Evolutionary conservation across 2,113 vertebrate species (phyloP).

Genomic region (Dicerorhinus sumatrensis): DNA sequence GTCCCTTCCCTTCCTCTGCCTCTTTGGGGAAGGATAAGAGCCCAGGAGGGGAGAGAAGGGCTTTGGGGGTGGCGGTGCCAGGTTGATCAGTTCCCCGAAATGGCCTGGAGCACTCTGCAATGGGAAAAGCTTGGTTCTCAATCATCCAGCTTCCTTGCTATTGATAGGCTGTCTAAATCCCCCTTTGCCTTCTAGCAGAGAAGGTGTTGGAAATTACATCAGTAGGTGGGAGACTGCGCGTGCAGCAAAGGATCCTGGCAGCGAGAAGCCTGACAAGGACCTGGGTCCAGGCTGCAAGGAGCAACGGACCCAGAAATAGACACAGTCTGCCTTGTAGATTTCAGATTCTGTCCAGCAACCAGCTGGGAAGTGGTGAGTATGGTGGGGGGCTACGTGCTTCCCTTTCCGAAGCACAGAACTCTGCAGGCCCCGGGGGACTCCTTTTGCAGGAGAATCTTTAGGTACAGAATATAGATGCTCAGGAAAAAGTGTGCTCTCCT

Average conservation of each 20-base stretch:
- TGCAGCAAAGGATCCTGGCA: background rate
- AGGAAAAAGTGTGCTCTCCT: too few species aligned
- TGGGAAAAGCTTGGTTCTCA: background rate
- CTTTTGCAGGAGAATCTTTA: background rate
- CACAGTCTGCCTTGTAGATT: fast-evolving
- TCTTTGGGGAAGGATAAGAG: too few species aligned
- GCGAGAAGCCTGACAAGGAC: background rate
- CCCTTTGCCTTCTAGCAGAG: background rate
- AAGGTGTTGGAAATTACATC: background rate
- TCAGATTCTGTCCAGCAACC: too few species aligned
- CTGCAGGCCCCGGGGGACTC: fast-evolving
- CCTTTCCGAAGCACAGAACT: background rate
- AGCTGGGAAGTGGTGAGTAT: fast-evolving
- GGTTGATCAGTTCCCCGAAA: background rate
- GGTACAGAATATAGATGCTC: background rate
- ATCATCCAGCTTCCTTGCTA: background rate
- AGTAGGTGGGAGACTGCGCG: fast-evolving
- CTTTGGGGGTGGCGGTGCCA: background rate
- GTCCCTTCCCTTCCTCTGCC: background rate
- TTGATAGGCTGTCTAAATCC: background rate
- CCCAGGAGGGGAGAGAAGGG: too few species aligned
- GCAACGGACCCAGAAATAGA: background rate
- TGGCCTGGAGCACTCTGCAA: background rate
- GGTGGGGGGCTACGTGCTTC: fast-evolving
- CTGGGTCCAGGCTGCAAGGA: background rate